A percentile compares a stretch with the other conserved stretches of the same genome.
These are phyloP conservation scores for Amiota minor DNA, from an alignment of 2,888 invertebrate genomes.

Conservation along the genomic window DNA sequence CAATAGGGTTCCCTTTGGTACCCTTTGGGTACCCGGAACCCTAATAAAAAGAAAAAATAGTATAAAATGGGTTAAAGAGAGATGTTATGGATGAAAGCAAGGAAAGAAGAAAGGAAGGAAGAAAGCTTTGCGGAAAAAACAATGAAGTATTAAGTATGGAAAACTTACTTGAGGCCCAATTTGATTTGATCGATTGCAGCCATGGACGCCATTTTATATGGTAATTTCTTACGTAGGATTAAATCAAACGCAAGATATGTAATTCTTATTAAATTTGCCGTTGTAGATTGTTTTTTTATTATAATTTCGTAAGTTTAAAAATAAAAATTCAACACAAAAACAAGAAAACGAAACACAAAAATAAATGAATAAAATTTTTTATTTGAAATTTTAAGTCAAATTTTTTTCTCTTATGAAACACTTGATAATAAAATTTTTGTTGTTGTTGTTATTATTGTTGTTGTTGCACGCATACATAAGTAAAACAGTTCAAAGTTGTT, in stretches of 20 bases:
- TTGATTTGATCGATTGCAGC: slow-evolving; percentile 71
- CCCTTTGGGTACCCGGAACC: too few species aligned
- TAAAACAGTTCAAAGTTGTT: too few species aligned
- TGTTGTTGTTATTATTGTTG: slow-evolving; percentile 44
- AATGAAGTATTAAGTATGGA: too few species aligned
- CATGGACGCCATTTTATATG: slow-evolving; percentile 66
- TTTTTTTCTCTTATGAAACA: slow-evolving; percentile 9
- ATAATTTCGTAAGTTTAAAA: background rate
- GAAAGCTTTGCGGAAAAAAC: background rate
- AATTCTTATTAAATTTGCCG: background rate
- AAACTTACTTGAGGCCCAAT: slow-evolving; percentile 70
- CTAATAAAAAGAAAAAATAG: background rate
- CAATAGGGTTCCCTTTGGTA: too few species aligned
- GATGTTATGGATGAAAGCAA: too few species aligned
- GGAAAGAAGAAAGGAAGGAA: background rate
- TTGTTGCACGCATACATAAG: background rate
- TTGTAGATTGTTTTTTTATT: background rate
- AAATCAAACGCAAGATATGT: slow-evolving; percentile 1
- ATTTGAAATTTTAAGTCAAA: slow-evolving; percentile 16
- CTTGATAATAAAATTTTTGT: slow-evolving; percentile 42
- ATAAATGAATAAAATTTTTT: slow-evolving; percentile 2
- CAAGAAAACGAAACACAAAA: too few species aligned
- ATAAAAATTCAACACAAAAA: background rate
- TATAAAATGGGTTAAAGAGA: background rate
- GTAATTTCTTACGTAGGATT: slow-evolving; percentile 7